phyloP scores from a whole-genome alignment of 1,140 invertebrate species.

The Drosophila novamexicana region DNA sequence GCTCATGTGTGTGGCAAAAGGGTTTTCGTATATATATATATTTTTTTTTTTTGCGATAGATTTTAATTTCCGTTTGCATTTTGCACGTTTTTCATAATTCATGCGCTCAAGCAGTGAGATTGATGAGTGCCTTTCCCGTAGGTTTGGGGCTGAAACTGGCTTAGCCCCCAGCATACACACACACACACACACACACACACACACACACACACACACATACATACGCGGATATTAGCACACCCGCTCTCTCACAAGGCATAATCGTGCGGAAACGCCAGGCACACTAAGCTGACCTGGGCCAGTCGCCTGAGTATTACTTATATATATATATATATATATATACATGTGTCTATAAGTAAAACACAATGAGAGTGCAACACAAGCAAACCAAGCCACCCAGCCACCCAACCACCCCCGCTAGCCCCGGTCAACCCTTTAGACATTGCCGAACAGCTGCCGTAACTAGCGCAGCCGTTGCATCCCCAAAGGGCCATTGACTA shows the following conservation, averaged over 20 bases:
- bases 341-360: constrained; percentile 55
- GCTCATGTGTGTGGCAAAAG: constrained; percentile 10
- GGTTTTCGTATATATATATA: constrained; percentile 23
- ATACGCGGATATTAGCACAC: constrained; percentile 40
- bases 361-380: constrained; percentile 58
- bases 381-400: constrained; percentile 36
- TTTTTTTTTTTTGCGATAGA: constrained; percentile 57
- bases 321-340: constrained; percentile 41
- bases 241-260: constrained; percentile 57
- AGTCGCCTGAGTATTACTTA: constrained; percentile 69
- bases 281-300: constrained; percentile 77
- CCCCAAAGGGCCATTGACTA: constrained; percentile 84
- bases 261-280: constrained; percentile 79
- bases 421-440: constrained; percentile 39
- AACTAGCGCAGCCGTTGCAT: constrained; percentile 53
- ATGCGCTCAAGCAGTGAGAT: constrained; percentile 80
- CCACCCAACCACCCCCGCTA: not conserved
- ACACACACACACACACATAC: constrained; percentile 23
- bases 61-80: constrained; percentile 83
- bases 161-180: constrained; percentile 42
- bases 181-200: constrained; percentile 23
- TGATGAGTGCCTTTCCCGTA: constrained; percentile 68
- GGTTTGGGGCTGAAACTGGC: constrained; percentile 46
- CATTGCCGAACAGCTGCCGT: constrained; percentile 54
- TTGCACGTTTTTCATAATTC: constrained; percentile 81